phyloP scores from a whole-genome alignment of 2,888 invertebrate genomes.

The Sialis lutaria region DNA sequence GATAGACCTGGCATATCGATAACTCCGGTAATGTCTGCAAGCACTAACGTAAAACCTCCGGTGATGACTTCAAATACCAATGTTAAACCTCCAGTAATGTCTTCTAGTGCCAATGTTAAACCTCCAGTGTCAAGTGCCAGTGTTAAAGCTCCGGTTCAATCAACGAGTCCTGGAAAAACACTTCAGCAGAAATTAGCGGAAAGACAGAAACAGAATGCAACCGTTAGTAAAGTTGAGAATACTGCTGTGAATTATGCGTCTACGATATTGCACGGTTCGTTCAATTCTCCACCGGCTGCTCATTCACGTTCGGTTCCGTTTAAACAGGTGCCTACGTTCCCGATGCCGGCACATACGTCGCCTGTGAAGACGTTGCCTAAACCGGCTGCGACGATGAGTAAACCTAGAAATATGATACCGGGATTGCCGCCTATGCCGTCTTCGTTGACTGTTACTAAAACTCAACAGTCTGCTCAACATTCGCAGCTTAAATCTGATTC shows the following conservation, averaged over 20 bases:
- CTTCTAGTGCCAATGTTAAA: constrained; percentile 41
- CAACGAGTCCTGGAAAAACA: constrained; percentile 41
- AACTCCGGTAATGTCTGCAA: constrained; percentile 18
- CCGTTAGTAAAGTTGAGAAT: constrained; percentile 5
- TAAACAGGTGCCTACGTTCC: neutral
- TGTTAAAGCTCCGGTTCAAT: constrained; percentile 7
- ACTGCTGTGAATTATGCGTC: constrained; percentile 21
- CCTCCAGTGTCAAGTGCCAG: constrained; percentile 25
- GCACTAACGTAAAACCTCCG: too few species aligned
- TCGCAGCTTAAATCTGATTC: neutral
- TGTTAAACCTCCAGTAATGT: constrained; percentile 7
- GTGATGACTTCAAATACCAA: constrained; percentile 12
- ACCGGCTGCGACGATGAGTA: constrained; percentile 2
- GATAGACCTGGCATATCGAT: constrained; percentile 32
- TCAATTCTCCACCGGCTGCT: constrained; percentile 21
- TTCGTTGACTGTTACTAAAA: constrained; percentile 33
- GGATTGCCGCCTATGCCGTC: constrained; percentile 24
- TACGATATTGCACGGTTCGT: constrained; percentile 9
- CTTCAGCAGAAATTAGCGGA: constrained; percentile 51
- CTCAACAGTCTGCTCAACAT: constrained; percentile 14
- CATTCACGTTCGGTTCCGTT: constrained; percentile 20
- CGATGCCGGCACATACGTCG: neutral
- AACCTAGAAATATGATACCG: neutral
- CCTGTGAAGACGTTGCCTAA: constrained; percentile 4
- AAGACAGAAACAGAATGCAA: constrained; percentile 32